phyloP scores from a whole-genome alignment of 2,888 invertebrate species.

The Timandra comae region DNA sequence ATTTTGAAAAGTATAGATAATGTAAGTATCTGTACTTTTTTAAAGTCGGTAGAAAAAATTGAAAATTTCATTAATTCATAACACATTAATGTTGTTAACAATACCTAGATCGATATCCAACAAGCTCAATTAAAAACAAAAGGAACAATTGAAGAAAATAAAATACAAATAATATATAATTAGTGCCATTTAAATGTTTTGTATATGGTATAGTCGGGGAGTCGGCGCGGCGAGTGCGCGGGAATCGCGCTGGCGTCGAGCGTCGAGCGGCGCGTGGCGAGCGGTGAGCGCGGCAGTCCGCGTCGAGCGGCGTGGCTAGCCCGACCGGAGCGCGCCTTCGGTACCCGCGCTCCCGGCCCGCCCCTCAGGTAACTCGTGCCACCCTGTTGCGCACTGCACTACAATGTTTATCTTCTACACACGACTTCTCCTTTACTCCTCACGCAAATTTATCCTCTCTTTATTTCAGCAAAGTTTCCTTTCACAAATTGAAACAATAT shows the following conservation, averaged over 20 bases:
- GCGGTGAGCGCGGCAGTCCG: conserved; percentile 53
- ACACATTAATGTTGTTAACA: too few relatives aligned
- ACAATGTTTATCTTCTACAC: conserved; percentile 55
- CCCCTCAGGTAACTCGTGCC: conserved; percentile 45
- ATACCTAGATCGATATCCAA: too few relatives aligned
- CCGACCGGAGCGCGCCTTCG: conserved; percentile 40
- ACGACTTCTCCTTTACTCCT: too few relatives aligned
- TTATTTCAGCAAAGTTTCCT: conserved; percentile 11
- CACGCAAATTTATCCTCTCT: conserved; percentile 5
- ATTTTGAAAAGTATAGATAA: too few relatives aligned
- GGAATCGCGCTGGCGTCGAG: conserved; percentile 31
- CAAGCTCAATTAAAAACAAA: too few relatives aligned
- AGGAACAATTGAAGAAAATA: too few relatives aligned
- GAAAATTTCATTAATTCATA: too few relatives aligned
- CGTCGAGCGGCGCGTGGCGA: conserved; percentile 22
- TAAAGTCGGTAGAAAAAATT: too few relatives aligned
- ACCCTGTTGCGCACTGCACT: conserved; percentile 71
- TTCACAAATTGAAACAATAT: conserved; percentile 10
- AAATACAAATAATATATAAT: too few relatives aligned
- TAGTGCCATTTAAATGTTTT: too few relatives aligned
- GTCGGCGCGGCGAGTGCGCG: conserved; percentile 2
- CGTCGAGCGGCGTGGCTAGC: conserved; percentile 61
- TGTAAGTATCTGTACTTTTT: too few relatives aligned
- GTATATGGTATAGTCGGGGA: conserved; percentile 1
- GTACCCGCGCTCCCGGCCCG: conserved; percentile 42